Base-by-base conservation (phyloP, 2,888 invertebrate genomes). In the Eremobia ochroleuca region DNA sequence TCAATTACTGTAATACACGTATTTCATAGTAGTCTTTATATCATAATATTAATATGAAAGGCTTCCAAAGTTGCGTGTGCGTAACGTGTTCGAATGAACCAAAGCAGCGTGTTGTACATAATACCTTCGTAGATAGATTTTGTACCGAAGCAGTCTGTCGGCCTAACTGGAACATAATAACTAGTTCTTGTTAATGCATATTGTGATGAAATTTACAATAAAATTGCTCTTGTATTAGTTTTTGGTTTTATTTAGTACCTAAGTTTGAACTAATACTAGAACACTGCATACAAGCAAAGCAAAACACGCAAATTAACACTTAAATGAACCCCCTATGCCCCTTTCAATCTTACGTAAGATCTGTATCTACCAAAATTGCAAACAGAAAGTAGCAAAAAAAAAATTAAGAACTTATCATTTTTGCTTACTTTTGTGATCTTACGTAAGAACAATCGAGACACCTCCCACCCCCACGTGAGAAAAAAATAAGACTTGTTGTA, bases 41-140 rank as follows among this genome's bases (percentile, higher is more conserved):
- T 74, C 25, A 76, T 82, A 85, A 82, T 86, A 66, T 81, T 79
- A 85, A 82, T 82, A 80, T 77, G 52, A 85, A 91, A 90, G 92
- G 94, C 94, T 95, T 95, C 94, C 94, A 94, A 81, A 89, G 89
- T 90, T 92, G 93, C 93, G 94, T 92, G 61, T 75, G 59, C 68
- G 86, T 81, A 81, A 78, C 74, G 21, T 79, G 83, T 79, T 90
- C 81, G 89, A 88, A 88, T 90, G 89, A 90, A 86, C 82, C 73
- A 85, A 83, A 85, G 82, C 86, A 87, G 87, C 85, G 81, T 84
- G 81, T 84, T 94, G 93, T 94, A 94, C 90, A 94, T 94, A 93
- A 83, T 81, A 83, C 74, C 66, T 83, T 71, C 82, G 87, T 93
- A 93, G 92, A 89, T 93, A 94, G 92, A 89, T 93, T 94, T 94